Percentiles rank a stretch among this genome's conserved stretches.
phyloP scores from a whole-genome alignment of 2,113 vertebrate species.

The Pedetes capensis region DNA sequence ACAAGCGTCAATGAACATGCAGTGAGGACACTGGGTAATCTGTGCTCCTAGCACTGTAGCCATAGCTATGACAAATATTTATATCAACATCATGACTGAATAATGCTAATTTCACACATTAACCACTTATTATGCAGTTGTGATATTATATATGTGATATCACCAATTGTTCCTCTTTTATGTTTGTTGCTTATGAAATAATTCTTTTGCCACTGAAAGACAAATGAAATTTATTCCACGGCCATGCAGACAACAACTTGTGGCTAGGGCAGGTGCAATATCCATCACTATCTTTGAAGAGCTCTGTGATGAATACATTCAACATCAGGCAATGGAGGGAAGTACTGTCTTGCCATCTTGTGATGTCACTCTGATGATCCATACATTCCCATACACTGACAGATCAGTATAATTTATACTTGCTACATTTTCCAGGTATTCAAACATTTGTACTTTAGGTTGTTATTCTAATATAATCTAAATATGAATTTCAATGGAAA shows the following conservation, averaged over 20 bases:
- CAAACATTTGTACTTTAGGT: not conserved
- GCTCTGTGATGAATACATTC: not conserved
- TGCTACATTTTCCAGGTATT: not conserved
- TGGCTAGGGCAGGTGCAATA: not conserved
- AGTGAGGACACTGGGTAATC: not conserved
- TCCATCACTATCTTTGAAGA: not conserved
- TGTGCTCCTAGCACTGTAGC: not conserved
- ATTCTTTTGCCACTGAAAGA: slow-evolving; percentile 20
- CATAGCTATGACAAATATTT: not conserved
- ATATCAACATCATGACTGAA: not conserved
- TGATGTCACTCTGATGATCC: not conserved
- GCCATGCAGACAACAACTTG: not conserved
- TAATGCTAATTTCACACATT: not conserved
- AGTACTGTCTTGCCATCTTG: not conserved
- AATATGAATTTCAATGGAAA: not conserved
- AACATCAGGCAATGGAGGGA: not conserved
- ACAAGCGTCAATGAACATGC: not conserved
- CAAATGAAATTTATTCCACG: not conserved
- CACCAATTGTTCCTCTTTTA: not conserved
- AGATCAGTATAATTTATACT: not conserved
- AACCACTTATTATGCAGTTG: not conserved
- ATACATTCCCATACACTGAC: not conserved
- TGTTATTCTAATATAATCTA: not conserved
- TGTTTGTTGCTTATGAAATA: not conserved
- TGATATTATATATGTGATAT: not conserved